A percentile compares a stretch with the other conserved stretches of the same genome.
Evolutionary conservation across 2,113 vertebrate species (phyloP).

Genomic region (Steatornis caripensis): DNA sequence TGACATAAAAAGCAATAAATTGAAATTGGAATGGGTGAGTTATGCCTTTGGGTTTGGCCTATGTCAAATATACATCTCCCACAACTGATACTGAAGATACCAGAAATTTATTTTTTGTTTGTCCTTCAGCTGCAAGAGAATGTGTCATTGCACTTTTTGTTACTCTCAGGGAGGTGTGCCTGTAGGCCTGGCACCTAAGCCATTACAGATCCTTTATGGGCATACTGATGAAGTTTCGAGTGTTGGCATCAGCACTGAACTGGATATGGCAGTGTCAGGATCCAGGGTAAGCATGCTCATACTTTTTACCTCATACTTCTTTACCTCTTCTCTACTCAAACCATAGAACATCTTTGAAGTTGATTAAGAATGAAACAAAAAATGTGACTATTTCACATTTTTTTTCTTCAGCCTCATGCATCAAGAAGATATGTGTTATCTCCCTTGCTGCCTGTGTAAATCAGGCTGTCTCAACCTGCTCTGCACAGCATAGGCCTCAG

Average conservation of each 20-base stretch:
- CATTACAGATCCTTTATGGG: slow-evolving; percentile 92
- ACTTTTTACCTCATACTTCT: neutral
- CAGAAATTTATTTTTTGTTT: slow-evolving; percentile 23
- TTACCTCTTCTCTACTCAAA: neutral
- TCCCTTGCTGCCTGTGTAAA: neutral
- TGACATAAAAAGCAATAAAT: neutral
- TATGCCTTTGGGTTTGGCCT: neutral
- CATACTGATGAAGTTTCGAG: slow-evolving; percentile 90
- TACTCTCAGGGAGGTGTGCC: slow-evolving; percentile 83
- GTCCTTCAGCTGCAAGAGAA: slow-evolving; percentile 47
- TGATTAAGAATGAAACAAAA: neutral
- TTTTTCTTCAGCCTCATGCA: neutral
- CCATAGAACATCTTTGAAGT: neutral
- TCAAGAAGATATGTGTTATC: neutral
- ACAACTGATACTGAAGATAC: neutral
- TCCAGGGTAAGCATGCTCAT: slow-evolving; percentile 78
- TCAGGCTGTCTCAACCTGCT: neutral
- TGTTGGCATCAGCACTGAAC: slow-evolving; percentile 91
- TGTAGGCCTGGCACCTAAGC: slow-evolving; percentile 86
- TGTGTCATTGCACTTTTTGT: slow-evolving; percentile 60
- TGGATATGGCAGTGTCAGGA: slow-evolving; percentile 95
- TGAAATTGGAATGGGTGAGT: neutral
- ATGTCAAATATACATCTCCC: neutral
- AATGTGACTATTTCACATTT: neutral
- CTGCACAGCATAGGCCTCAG: neutral